Evolutionary conservation across 2,888 invertebrate genomes (phyloP), one percentile per base, ranked within the genome.

Genomic region (Malacosoma neustria): DNA sequence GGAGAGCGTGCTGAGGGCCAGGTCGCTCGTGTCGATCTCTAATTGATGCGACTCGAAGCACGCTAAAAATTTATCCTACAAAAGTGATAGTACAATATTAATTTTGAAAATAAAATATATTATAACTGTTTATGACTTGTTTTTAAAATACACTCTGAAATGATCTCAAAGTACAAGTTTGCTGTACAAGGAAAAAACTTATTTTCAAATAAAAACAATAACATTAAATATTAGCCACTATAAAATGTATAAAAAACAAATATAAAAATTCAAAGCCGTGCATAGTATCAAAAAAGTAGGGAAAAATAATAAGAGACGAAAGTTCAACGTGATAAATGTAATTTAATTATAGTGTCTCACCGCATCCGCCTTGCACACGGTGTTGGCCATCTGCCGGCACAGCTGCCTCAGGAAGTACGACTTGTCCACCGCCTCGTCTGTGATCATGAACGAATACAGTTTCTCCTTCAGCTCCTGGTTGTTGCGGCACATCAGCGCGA

Each of bases 351-450:
- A 4, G 22, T 5, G 22, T 22, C 92, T 89, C 79, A 97, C 96
- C 65, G 95, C 93, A 88, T 97, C 97, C 51, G 97, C 92, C 71
- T 95, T 92, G 79, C 97, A 97, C 52, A 95, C 92, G 49, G 94
- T 94, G 66, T 95, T 95, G 32, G 97, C 97, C 89, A 97, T 94
- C 74, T 95, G 94, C 63, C 95, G 90, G 66, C 96, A 96, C 45
- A 98, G 87, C 45, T 90, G 91, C 49, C 91, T 91, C 52, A 98
- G 88, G 76, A 96, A 96, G 49, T 90, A 88, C 33, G 89, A 81
- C 80, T 97, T 97, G 72, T 93, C 92, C 37, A 91, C 89, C 40
- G 94, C 92, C 52, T 95, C 95, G 57, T 94, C 94, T 30, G 89
- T 90, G 63, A 97, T 91, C 64, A 93, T 92, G 72, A 97, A 97